Conservation (phyloP, 1,140 invertebrate species). For the Cydia splendana region DNA sequence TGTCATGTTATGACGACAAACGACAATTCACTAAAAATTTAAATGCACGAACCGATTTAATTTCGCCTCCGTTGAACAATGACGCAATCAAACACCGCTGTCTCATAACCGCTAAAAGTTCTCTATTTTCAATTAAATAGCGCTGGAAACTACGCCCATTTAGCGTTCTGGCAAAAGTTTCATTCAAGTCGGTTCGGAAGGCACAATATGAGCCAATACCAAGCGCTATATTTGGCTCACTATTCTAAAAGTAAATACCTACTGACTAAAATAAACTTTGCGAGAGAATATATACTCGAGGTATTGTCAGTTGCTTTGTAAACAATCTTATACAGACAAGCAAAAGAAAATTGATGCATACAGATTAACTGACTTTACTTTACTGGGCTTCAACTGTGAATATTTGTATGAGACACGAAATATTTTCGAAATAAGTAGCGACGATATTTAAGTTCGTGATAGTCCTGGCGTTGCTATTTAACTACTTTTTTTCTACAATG, state of each 20-base stretch:
- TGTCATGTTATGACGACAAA: too few species aligned
- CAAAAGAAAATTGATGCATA: too few species aligned
- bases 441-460: too few species aligned
- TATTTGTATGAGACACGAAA: too few species aligned
- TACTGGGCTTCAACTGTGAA: too few species aligned
- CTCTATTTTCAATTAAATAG: neutral
- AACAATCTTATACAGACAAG: neutral
- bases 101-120: neutral
- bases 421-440: too few species aligned
- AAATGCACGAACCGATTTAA: neutral
- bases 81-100: neutral
- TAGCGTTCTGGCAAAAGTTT: neutral
- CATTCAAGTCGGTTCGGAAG: neutral
- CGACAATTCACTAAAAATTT: neutral
- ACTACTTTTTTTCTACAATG: neutral
- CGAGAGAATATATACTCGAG: neutral
- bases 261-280: neutral
- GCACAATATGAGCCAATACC: neutral
- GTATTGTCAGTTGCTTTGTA: neutral
- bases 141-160: neutral
- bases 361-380: too few species aligned
- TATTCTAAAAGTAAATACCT: slow-evolving; percentile 5
- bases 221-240: neutral
- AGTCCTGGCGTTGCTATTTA: too few species aligned
- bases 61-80: slow-evolving; percentile 3